Conservation (phyloP, 2,113 vertebrate genomes). For the Dolichotis patagonum region DNA sequence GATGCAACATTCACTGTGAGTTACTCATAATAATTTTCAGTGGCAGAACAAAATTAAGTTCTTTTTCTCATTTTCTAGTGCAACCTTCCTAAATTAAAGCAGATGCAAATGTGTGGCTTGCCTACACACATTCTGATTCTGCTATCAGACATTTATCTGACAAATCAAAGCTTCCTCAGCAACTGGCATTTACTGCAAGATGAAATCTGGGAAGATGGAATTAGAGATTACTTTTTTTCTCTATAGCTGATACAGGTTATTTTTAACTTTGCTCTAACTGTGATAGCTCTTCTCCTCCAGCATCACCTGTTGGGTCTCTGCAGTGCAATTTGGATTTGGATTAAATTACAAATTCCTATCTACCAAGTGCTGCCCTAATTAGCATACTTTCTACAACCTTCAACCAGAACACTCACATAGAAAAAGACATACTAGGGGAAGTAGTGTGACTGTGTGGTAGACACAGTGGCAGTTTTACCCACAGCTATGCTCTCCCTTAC, state of each 20-base stretch:
- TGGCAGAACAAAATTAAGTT: constrained; percentile 62
- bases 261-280: constrained; percentile 32
- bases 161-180: constrained; percentile 54
- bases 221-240: constrained; percentile 36
- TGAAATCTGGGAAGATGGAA: constrained; percentile 61
- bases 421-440: neutral
- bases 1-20: constrained; percentile 71
- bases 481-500: neutral
- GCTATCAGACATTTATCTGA: constrained; percentile 46
- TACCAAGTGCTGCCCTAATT: neutral
- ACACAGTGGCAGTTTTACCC: neutral
- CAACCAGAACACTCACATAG: neutral
- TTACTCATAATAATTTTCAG: constrained; percentile 73
- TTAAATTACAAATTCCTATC: constrained; percentile 20
- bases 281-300: neutral
- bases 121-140: constrained; percentile 49
- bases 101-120: constrained; percentile 66
- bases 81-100: constrained; percentile 56
- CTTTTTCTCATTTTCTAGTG: constrained; percentile 64
- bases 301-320: constrained; percentile 24
- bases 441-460: neutral
- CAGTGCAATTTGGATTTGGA: constrained; percentile 22
- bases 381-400: neutral
- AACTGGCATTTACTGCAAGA: constrained; percentile 63
- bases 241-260: constrained; percentile 9